These are phyloP conservation scores for Chunga burmeisteri DNA, from an alignment of 2,113 vertebrate species.

Conservation along the genomic window DNA sequence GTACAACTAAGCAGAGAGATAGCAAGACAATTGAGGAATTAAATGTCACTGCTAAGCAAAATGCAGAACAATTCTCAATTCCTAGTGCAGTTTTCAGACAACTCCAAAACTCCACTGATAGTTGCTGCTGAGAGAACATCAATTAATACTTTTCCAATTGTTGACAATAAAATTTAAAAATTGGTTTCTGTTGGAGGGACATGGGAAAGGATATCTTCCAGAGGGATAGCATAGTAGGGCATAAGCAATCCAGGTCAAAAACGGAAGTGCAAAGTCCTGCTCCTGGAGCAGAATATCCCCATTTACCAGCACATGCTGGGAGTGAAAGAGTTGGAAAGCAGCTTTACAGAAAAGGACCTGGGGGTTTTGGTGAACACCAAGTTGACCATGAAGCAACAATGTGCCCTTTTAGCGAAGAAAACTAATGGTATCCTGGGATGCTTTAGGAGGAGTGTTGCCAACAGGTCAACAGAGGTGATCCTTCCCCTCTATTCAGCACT, in stretches of 20 bases:
- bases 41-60: background rate
- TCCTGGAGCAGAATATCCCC: background rate
- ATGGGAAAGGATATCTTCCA: background rate
- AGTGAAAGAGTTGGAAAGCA: background rate
- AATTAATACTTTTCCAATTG: background rate
- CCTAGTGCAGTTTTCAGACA: background rate
- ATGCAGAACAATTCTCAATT: background rate
- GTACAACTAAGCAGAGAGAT: background rate
- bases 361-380: background rate
- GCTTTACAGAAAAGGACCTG: background rate
- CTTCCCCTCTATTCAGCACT: background rate
- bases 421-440: background rate
- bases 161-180: background rate
- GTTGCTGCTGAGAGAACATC: background rate
- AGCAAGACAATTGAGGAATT: background rate
- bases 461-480: background rate
- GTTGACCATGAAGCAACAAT: background rate
- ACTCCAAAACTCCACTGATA: background rate
- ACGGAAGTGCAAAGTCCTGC: background rate
- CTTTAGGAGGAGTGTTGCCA: background rate
- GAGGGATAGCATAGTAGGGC: background rate
- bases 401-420: background rate
- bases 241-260: background rate
- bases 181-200: background rate
- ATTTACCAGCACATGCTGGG: background rate